Percentiles rank a stretch among this genome's conserved stretches.
These are phyloP conservation scores for Drosophila chauvacae DNA, from an alignment of 1,140 invertebrate species.

Conservation along the genomic window DNA sequence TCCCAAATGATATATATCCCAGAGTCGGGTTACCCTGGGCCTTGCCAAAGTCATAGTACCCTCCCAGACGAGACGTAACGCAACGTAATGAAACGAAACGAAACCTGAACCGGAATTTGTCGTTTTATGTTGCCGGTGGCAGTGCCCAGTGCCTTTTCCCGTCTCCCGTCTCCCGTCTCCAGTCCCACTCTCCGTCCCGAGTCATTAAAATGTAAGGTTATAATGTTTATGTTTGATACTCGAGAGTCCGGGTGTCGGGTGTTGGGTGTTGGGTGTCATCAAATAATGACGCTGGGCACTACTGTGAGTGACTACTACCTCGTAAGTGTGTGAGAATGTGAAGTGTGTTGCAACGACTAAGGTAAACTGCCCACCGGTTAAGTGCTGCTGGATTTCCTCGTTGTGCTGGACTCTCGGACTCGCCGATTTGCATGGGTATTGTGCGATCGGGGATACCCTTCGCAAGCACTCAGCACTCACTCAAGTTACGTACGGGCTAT, in stretches of 20 bases:
- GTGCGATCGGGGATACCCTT: constrained; percentile 3
- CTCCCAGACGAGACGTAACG: background rate
- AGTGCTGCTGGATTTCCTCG: constrained; percentile 46
- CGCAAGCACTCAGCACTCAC: background rate
- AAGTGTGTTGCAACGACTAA: constrained; percentile 24
- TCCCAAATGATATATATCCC: background rate
- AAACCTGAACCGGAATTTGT: constrained; percentile 24
- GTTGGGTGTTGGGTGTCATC: constrained; percentile 29
- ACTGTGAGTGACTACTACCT: background rate
- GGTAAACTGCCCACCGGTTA: constrained; percentile 15
- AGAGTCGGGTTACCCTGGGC: no score
- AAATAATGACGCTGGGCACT: constrained; percentile 36
- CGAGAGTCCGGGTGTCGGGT: constrained; percentile 14
- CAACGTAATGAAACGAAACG: constrained; percentile 12
- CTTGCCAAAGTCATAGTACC: constrained; percentile 17
- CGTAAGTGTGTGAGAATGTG: background rate
- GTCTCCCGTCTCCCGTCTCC: background rate
- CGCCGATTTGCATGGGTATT: constrained; percentile 42
- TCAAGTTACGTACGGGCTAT: background rate
- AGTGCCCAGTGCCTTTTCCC: background rate
- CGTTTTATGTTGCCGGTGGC: constrained; percentile 5
- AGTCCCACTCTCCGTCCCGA: background rate
- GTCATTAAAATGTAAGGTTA: constrained; percentile 36
- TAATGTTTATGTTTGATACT: constrained; percentile 41
- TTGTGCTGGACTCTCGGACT: constrained; percentile 52